Percentiles rank a stretch among this genome's conserved stretches.
These are phyloP conservation scores for Pseudopleuronectes americanus DNA, from an alignment of 2,797 vertebrate genomes.

Conservation along the genomic window DNA sequence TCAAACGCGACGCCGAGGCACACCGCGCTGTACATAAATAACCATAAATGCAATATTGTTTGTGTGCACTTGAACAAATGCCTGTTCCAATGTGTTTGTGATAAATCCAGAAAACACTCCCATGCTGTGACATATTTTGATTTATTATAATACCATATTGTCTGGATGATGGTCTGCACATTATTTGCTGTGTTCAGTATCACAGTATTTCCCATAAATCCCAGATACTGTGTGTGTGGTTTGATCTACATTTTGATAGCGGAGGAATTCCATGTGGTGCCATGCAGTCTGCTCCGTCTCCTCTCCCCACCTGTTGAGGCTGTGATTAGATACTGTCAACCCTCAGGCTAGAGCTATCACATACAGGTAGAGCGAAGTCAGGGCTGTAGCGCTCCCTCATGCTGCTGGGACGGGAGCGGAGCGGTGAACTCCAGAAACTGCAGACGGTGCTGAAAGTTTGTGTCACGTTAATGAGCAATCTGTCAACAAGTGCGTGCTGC, in stretches of 20 bases:
- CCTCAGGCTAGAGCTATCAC: constrained; percentile 63
- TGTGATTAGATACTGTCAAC: constrained; percentile 79
- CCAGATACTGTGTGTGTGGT: constrained; percentile 49
- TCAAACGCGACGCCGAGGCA: constrained; percentile 40
- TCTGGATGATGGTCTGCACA: not conserved
- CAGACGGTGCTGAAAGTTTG: constrained; percentile 75
- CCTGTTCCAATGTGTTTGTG: constrained; percentile 8
- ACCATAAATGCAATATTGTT: constrained; percentile 42
- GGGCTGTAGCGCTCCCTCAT: constrained; percentile 42
- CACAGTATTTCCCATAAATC: constrained; percentile 37
- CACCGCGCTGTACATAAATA: constrained; percentile 35
- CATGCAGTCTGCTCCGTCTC: constrained; percentile 69
- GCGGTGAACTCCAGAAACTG: constrained; percentile 58
- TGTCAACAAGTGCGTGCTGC: constrained; percentile 69
- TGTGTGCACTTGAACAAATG: constrained; percentile 24
- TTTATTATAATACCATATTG: constrained; percentile 3
- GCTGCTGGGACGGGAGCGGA: constrained; percentile 47
- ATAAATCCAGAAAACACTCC: not conserved
- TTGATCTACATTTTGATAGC: constrained; percentile 62
- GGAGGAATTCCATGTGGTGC: constrained; percentile 74
- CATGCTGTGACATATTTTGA: constrained; percentile 9
- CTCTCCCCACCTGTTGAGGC: constrained; percentile 72
- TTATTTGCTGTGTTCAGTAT: constrained; percentile 24
- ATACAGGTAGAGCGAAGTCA: constrained; percentile 62
- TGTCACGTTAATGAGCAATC: constrained; percentile 74